These are phyloP conservation scores for Rotaria macrura DNA, from an alignment of 2,888 invertebrate species.

Conservation along the genomic window DNA sequence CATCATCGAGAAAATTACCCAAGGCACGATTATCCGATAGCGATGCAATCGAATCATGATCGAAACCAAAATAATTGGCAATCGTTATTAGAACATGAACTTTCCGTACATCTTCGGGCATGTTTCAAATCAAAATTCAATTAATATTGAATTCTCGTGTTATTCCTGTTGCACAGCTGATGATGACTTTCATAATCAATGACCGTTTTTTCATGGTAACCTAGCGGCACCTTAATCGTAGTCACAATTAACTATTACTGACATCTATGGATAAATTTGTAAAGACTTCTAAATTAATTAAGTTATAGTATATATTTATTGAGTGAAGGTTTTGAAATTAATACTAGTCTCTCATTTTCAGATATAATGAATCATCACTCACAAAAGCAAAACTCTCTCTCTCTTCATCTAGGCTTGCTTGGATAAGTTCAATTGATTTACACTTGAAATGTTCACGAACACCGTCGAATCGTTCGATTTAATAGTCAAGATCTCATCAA, in stretches of 20 bases:
- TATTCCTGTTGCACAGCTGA: background rate
- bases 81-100: constrained; percentile 24
- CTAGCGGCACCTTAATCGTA: background rate
- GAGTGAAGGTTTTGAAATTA: too few species aligned
- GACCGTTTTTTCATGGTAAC: background rate
- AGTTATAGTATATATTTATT: too few species aligned
- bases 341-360: too few species aligned
- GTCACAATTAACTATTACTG: background rate
- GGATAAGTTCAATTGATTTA: too few species aligned
- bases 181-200: background rate
- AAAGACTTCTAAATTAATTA: too few species aligned
- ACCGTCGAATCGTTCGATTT: background rate
- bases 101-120: constrained; percentile 31
- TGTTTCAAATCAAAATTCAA: background rate
- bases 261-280: background rate
- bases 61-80: constrained; percentile 45
- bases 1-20: constrained; percentile 52
- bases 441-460: too few species aligned
- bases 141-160: background rate
- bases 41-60: constrained; percentile 40
- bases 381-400: too few species aligned
- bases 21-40: constrained; percentile 43
- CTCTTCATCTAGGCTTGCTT: too few species aligned
- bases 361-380: too few species aligned
- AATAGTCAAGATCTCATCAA: background rate